These are phyloP conservation scores for Tangara arthus DNA, from an alignment of 2,797 vertebrate genomes.

Conservation along the genomic window DNA sequence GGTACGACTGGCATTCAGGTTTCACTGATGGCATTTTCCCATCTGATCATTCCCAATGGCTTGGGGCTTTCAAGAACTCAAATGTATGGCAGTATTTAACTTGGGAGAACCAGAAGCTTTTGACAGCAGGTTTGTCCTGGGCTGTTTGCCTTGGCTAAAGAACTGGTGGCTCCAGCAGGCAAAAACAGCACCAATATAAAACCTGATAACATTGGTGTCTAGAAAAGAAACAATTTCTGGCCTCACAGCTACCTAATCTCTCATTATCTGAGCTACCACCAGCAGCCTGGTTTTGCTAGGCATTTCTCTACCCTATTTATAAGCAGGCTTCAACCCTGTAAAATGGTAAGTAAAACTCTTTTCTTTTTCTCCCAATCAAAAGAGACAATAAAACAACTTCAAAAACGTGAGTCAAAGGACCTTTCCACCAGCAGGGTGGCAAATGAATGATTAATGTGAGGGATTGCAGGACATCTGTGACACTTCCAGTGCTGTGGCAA, in stretches of 20 bases:
- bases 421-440: neutral
- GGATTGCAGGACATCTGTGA: neutral
- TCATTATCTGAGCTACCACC: neutral
- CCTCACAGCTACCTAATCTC: neutral
- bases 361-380: neutral
- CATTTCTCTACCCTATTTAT: neutral
- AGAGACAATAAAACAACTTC: neutral
- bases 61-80: neutral
- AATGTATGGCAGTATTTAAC: neutral
- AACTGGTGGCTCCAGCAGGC: neutral
- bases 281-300: neutral
- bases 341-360: neutral
- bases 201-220: neutral
- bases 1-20: neutral
- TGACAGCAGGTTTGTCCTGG: neutral
- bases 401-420: neutral
- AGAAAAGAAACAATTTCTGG: neutral
- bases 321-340: neutral
- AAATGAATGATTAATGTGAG: conserved; percentile 14
- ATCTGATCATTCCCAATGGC: neutral
- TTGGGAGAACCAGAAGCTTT: neutral
- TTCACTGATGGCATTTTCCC: neutral
- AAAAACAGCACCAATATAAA: neutral
- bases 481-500: neutral
- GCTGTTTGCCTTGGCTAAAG: neutral